Conservation (phyloP, 2,888 invertebrate genomes). For the Pyrgus malvae region DNA sequence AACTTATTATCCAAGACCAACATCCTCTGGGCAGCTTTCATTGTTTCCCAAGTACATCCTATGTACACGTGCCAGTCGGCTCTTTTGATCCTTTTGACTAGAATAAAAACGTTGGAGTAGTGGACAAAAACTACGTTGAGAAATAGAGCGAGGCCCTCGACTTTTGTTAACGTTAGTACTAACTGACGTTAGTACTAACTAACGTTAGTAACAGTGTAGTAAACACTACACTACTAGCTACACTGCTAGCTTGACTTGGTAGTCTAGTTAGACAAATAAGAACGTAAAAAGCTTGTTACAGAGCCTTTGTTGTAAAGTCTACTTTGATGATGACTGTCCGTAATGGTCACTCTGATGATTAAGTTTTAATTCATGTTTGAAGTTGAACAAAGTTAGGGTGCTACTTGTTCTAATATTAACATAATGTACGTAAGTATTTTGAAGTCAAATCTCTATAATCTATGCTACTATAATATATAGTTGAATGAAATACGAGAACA, state of each 20-base stretch:
- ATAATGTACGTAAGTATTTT: too few species aligned
- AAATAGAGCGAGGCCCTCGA: constrained; percentile 1
- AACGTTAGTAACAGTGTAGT: constrained; percentile 8
- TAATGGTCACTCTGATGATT: too few species aligned
- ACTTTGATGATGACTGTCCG: background rate
- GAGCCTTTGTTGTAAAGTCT: background rate
- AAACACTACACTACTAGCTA: too few species aligned
- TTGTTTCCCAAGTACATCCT: constrained; percentile 10
- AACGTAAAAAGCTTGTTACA: constrained; percentile 6
- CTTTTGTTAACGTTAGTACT: constrained; percentile 10
- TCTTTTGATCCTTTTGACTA: constrained; percentile 15
- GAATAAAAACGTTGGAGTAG: constrained; percentile 15
- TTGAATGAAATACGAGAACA: too few species aligned
- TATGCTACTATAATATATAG: too few species aligned
- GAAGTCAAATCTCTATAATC: too few species aligned
- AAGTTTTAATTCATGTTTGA: too few species aligned
- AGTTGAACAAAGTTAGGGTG: too few species aligned
- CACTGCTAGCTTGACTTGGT: too few species aligned
- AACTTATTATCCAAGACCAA: too few species aligned
- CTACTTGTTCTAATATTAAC: too few species aligned
- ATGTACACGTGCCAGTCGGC: background rate
- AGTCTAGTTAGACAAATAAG: constrained; percentile 17
- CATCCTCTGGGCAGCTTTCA: constrained; percentile 12
- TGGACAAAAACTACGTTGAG: constrained; percentile 21
- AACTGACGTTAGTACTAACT: constrained; percentile 7